A percentile compares a stretch with the other conserved stretches of the same genome.
Conservation (phyloP, 2,113 vertebrate genomes). For the Pithys albifrons region DNA sequence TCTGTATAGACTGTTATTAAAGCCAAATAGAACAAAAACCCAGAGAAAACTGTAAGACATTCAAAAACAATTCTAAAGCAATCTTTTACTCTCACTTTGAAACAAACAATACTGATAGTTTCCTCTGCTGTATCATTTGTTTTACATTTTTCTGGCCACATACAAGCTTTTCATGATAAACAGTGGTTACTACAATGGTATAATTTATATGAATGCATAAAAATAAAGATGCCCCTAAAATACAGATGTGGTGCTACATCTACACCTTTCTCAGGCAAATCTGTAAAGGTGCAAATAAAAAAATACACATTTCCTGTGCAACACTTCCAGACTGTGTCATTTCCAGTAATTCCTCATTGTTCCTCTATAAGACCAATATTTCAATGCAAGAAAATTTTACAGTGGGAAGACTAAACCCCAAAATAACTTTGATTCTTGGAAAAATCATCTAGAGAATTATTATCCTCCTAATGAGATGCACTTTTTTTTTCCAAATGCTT, state of each 20-base stretch:
- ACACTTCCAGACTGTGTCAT: neutral
- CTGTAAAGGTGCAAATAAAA: neutral
- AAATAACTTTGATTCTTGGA: neutral
- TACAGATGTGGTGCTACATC: neutral
- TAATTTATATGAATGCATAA: neutral
- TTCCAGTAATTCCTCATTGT: neutral
- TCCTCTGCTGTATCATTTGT: neutral
- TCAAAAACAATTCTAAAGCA: neutral
- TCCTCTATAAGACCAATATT: neutral
- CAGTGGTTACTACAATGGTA: neutral
- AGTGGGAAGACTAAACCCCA: neutral
- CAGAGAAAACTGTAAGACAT: neutral
- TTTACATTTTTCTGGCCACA: neutral
- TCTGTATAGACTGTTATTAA: neutral
- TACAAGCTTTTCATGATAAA: neutral
- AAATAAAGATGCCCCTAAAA: neutral
- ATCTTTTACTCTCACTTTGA: neutral
- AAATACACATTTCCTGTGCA: neutral
- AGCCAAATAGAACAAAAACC: neutral
- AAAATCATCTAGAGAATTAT: neutral
- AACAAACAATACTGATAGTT: neutral
- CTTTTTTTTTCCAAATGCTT: neutral
- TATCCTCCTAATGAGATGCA: neutral
- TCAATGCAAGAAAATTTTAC: neutral
- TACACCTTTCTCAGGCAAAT: neutral